Conservation (phyloP, 1,140 invertebrate genomes). For the Stratiolaelaps scimitus region DNA sequence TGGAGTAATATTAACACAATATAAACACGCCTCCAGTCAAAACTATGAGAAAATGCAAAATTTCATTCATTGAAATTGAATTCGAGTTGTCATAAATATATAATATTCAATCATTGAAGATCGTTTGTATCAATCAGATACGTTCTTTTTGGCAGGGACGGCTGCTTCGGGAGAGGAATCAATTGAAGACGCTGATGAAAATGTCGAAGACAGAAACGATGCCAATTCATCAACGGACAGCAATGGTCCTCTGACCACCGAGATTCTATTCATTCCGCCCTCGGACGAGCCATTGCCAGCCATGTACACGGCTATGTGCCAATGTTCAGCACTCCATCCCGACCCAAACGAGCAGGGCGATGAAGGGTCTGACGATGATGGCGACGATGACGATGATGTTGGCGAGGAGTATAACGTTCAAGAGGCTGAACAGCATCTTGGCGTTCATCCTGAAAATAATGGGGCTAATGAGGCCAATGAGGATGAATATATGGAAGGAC, state of each 20-base stretch:
- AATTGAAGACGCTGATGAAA: too few species aligned
- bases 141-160: too few species aligned
- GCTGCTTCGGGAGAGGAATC: too few species aligned
- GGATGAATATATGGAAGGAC: constrained; percentile 9
- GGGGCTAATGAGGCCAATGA: not conserved
- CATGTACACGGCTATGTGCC: constrained; percentile 56
- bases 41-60: too few species aligned
- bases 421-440: not conserved
- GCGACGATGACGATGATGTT: not conserved
- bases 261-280: constrained; percentile 55
- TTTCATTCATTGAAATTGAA: too few species aligned
- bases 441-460: not conserved
- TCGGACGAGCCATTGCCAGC: constrained; percentile 47
- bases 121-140: too few species aligned
- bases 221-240: constrained; percentile 37
- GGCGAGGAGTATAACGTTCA: not conserved
- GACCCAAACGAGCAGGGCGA: constrained; percentile 38
- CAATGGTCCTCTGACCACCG: constrained; percentile 44
- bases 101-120: too few species aligned
- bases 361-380: not conserved
- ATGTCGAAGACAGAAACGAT: too few species aligned
- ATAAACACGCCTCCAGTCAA: too few species aligned
- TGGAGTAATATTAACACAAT: too few species aligned
- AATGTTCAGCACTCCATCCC: constrained; percentile 56
- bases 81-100: too few species aligned